Evolutionary conservation across 2,888 invertebrate species (phyloP), one percentile per base, ranked within the genome.

Genomic region (Phania funesta): DNA sequence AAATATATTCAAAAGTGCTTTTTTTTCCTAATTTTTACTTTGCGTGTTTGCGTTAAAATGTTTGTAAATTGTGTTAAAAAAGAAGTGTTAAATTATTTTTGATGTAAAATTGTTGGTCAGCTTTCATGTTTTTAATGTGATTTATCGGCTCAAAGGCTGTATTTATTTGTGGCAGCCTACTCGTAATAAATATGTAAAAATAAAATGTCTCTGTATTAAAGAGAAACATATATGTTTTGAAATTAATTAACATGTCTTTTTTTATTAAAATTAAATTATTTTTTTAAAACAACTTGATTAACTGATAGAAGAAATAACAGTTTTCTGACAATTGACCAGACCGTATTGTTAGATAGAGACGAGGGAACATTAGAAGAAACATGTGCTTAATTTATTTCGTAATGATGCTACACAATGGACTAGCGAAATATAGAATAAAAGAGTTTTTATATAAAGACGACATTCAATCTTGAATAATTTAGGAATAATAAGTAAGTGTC

Each of bases 71-170:
- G 11, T 22, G n/a, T 56, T 1, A 22, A 56, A 56, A 32, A 35
- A 50, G 26, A 73, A 73, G 73, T 73, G 73, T 62, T 73, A 52
- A 73, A 62, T 41, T 41, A 44, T 52, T 73, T 52, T 73, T 26
- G 18, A 48, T 60, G 60, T 50, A n/a, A 38, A 50, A 26, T 11
- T 60, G 60, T 48, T 62, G 16, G 29, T 38, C 38, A 11, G 60
- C 29, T 52, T 52, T 26, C 56, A 48, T 65, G 56, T 75, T 67
- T 38, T 62, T 58, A 6, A 67, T 48, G 35, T 75, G 65, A 75
- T 75, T 75, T 67, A 75, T 67, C 9, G 5, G 48, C 58, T 50
- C 4, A n/a, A 56, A 48, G 26, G 9, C 64, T 22, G 16, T 32
- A 32, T 50, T 41, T 73, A 44, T 52, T 64, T 46, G 35, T 13